Conservation (phyloP, 1,140 invertebrate genomes). For the Nebria ingens region DNA sequence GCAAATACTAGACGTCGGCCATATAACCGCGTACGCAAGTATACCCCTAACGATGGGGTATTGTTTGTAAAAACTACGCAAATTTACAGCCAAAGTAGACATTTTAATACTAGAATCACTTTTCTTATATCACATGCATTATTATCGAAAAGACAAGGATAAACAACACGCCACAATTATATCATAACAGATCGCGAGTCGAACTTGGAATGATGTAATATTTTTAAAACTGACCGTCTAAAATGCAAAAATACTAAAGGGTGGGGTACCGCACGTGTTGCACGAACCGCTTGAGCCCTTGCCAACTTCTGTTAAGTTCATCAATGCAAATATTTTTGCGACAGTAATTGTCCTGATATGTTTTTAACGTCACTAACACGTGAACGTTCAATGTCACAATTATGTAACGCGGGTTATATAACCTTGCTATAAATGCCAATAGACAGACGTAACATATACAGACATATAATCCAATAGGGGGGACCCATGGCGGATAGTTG, state of each 20-base stretch:
- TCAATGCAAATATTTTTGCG: not conserved
- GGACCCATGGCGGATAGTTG: not conserved
- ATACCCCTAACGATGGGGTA: conserved; percentile 54
- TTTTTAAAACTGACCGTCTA: not conserved
- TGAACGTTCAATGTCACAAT: too few relatives aligned
- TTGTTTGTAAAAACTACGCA: conserved; percentile 27
- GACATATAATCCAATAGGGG: too few relatives aligned
- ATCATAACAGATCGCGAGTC: not conserved
- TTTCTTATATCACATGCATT: not conserved
- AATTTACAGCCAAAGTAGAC: conserved; percentile 14
- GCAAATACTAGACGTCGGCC: conserved; percentile 32
- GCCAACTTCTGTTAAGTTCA: not conserved
- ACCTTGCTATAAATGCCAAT: too few relatives aligned
- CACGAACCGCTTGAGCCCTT: not conserved
- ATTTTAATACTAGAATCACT: not conserved
- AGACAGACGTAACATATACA: too few relatives aligned
- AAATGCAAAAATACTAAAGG: not conserved
- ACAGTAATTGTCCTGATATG: too few relatives aligned
- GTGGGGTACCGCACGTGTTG: not conserved
- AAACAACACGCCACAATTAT: not conserved
- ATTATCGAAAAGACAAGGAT: not conserved
- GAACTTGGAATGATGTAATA: not conserved
- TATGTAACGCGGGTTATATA: too few relatives aligned
- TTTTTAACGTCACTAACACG: too few relatives aligned
- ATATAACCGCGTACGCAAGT: conserved; percentile 56